Conservation (phyloP, 2,797 vertebrate genomes). For the Alosa sapidissima region DNA sequence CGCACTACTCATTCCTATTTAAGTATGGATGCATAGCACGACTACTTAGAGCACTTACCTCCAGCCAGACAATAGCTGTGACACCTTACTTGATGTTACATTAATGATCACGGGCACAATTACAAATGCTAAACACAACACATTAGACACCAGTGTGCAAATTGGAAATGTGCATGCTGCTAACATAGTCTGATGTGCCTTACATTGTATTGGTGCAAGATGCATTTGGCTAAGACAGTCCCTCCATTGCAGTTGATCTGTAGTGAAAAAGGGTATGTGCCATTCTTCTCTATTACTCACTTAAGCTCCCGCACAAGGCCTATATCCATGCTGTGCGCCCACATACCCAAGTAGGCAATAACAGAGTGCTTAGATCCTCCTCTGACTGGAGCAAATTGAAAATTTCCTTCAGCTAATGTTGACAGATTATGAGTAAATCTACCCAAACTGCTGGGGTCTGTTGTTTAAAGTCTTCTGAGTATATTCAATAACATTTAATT, state of each 20-base stretch:
- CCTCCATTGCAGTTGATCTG: not conserved
- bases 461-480: conserved; percentile 83
- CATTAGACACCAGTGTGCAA: not conserved
- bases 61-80: conserved; percentile 6
- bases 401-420: conserved; percentile 78
- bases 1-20: conserved; percentile 38
- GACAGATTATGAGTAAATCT: conserved; percentile 87
- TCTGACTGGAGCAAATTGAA: conserved; percentile 71
- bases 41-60: not conserved
- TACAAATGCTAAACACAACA: not conserved
- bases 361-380: not conserved
- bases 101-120: not conserved
- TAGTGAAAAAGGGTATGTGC: conserved; percentile 4
- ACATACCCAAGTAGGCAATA: conserved; percentile 18
- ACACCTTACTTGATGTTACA: not conserved
- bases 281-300: not conserved
- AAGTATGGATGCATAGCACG: conserved; percentile 36
- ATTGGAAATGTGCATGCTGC: not conserved
- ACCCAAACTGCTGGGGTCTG: conserved; percentile 82
- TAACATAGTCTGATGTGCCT: not conserved
- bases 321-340: conserved; percentile 11
- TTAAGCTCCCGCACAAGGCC: conserved; percentile 11
- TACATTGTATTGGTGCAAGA: not conserved
- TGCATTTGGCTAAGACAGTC: not conserved
- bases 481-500: conserved; percentile 84